phyloP scores from a whole-genome alignment of 2,797 vertebrate species.

The Tapera naevia region DNA sequence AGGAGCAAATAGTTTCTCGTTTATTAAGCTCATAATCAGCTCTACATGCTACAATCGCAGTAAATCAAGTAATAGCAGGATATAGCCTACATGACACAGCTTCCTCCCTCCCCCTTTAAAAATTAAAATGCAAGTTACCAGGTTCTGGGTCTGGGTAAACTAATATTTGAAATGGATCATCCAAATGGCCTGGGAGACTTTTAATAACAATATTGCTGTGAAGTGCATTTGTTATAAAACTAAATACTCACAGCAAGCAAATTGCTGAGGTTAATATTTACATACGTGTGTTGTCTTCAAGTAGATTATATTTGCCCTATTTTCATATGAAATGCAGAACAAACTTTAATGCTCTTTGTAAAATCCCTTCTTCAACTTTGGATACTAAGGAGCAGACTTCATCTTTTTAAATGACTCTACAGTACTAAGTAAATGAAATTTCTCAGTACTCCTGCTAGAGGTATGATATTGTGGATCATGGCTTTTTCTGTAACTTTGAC shows the following conservation, averaged over 20 bases:
- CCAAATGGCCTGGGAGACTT: neutral
- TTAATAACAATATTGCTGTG: neutral
- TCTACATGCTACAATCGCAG: neutral
- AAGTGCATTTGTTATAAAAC: neutral
- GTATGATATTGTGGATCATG: neutral
- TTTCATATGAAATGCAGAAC: neutral
- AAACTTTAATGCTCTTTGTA: neutral
- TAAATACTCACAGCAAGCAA: neutral
- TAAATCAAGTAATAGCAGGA: neutral
- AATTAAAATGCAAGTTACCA: neutral
- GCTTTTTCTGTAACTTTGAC: neutral
- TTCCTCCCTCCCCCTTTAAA: neutral
- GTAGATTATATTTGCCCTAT: neutral
- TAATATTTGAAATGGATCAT: neutral
- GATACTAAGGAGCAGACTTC: neutral
- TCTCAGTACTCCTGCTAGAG: neutral
- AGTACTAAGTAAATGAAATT: neutral
- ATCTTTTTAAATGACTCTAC: neutral
- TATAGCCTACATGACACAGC: neutral
- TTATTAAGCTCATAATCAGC: neutral
- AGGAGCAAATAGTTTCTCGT: neutral
- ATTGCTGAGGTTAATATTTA: neutral
- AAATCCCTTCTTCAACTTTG: neutral
- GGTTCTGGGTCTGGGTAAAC: neutral
- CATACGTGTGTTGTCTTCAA: neutral